Evolutionary conservation across 2,888 invertebrate genomes (phyloP).

Genomic region (Galerucella pusilla): DNA sequence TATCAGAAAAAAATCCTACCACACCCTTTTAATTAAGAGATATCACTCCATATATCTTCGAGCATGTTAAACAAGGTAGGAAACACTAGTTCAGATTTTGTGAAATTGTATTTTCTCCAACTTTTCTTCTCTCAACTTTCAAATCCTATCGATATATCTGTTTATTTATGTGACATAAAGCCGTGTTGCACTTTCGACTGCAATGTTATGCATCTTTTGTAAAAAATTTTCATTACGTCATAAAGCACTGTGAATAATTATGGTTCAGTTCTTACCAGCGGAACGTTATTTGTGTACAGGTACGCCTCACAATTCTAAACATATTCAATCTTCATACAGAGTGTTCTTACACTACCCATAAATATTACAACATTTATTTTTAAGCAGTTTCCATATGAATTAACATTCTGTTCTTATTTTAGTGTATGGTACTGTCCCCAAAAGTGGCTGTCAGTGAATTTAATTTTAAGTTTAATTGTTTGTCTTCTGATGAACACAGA

Average conservation of each 20-base stretch:
- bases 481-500: too few relatives aligned
- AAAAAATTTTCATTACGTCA: constrained; percentile 31
- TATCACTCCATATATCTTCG: constrained; percentile 49
- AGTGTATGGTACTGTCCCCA: too few relatives aligned
- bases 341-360: not conserved
- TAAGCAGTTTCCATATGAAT: not conserved
- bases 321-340: not conserved
- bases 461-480: too few relatives aligned
- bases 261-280: constrained; percentile 9
- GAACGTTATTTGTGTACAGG: constrained; percentile 19
- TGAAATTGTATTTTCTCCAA: constrained; percentile 53
- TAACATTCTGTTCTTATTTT: too few relatives aligned
- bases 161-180: constrained; percentile 40
- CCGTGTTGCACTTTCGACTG: constrained; percentile 44
- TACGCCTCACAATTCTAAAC: constrained; percentile 3
- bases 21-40: constrained; percentile 59
- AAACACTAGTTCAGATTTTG: constrained; percentile 43
- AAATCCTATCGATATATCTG: constrained; percentile 46
- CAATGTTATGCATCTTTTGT: constrained; percentile 33
- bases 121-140: constrained; percentile 56
- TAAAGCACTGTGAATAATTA: constrained; percentile 33
- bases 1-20: constrained; percentile 54
- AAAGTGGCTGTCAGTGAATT: too few relatives aligned
- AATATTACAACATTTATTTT: not conserved
- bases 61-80: constrained; percentile 44